Evolutionary conservation across 2,888 invertebrate genomes (phyloP).

Genomic region (Melinaea menophilus): DNA sequence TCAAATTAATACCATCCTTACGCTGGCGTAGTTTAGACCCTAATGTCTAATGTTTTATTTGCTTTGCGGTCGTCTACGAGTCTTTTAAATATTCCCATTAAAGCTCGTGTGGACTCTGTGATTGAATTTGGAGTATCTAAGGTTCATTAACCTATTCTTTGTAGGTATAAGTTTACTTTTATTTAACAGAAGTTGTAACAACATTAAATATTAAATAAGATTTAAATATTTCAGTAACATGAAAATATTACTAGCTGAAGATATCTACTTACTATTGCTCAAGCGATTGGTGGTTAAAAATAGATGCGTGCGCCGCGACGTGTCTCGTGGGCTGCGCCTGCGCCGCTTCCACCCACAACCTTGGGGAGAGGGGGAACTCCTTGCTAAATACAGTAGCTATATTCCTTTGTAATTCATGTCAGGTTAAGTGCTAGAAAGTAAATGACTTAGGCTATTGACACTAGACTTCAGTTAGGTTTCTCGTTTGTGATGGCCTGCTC

Average conservation of each 20-base stretch:
- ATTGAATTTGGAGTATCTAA: constrained; percentile 26
- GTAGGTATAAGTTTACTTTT: neutral
- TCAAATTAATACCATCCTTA: constrained; percentile 59
- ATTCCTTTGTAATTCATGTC: constrained; percentile 8
- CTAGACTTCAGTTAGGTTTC: no score
- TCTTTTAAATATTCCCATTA: constrained; percentile 32
- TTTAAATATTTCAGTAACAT: neutral
- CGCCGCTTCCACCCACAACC: constrained; percentile 20
- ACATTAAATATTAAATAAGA: neutral
- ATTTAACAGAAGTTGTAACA: neutral
- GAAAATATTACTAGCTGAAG: constrained; percentile 1
- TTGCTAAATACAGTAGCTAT: neutral
- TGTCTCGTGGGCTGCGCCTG: constrained; percentile 18
- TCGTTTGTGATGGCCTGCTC: no score
- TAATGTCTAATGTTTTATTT: constrained; percentile 46
- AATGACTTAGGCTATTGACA: no score
- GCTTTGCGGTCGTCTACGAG: constrained; percentile 35
- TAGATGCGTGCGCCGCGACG: constrained; percentile 24
- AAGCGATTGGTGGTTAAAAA: constrained; percentile 26
- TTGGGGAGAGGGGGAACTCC: constrained; percentile 15
- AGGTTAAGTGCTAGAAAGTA: constrained; percentile 16
- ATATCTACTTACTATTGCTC: neutral
- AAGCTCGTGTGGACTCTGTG: constrained; percentile 24
- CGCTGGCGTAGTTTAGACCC: constrained; percentile 39
- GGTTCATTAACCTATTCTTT: constrained; percentile 15